A percentile compares a stretch with the other conserved stretches of the same genome.
Conservation (phyloP, 2,797 vertebrate genomes). For the Gambelia wislizenii region DNA sequence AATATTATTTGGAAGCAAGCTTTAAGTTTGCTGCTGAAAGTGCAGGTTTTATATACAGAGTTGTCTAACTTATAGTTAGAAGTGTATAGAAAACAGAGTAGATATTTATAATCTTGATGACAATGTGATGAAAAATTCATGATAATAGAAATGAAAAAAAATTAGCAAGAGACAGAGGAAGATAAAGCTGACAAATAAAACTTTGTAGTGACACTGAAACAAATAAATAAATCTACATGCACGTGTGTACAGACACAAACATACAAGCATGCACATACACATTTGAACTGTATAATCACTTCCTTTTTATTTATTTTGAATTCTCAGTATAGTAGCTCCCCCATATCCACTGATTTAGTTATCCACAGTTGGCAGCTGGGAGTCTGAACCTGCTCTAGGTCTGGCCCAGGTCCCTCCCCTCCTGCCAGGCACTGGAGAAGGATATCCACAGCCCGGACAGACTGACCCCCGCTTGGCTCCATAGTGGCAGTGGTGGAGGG, state of each 20-base stretch:
- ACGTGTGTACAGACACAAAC: too few relatives aligned
- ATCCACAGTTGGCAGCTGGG: too few relatives aligned
- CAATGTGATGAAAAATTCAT: background rate
- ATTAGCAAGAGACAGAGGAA: background rate
- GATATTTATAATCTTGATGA: background rate
- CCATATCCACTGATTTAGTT: too few relatives aligned
- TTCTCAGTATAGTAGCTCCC: too few relatives aligned
- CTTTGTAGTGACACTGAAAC: background rate
- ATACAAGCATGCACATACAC: too few relatives aligned
- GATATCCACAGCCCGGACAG: too few relatives aligned
- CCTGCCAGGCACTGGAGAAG: too few relatives aligned
- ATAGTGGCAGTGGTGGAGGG: too few relatives aligned
- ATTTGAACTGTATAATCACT: background rate
- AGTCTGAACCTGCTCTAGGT: too few relatives aligned
- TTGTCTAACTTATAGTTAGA: background rate
- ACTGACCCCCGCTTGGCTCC: too few relatives aligned
- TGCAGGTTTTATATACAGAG: background rate
- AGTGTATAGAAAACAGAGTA: background rate
- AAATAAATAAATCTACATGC: too few relatives aligned
- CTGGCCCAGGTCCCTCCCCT: too few relatives aligned
- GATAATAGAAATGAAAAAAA: background rate
- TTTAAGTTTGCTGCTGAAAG: constrained; percentile 2
- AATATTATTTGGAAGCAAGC: background rate
- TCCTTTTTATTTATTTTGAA: background rate
- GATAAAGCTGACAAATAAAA: background rate